Evolutionary conservation across 2,888 invertebrate species (phyloP).

Genomic region (Troilus luridus): DNA sequence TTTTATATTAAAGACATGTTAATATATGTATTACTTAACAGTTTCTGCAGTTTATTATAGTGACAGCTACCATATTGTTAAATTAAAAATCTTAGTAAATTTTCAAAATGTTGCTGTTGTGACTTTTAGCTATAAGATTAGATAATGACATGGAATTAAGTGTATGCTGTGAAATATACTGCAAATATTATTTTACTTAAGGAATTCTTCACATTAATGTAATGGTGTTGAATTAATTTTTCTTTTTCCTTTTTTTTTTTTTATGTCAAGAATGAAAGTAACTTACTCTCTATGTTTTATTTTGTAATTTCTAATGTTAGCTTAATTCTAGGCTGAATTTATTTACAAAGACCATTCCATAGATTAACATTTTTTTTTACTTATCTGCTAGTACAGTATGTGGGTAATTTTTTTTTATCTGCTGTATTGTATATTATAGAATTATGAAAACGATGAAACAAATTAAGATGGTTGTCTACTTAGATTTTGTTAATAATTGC

Average conservation of each 20-base stretch:
- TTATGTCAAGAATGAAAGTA: neutral
- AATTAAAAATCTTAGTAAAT: neutral
- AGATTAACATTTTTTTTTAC: neutral
- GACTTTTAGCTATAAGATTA: neutral
- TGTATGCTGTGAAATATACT: neutral
- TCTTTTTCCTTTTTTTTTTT: neutral
- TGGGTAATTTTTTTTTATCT: neutral
- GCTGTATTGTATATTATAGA: neutral
- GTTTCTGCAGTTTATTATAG: neutral
- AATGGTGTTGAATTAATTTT: neutral
- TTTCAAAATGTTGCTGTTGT: neutral
- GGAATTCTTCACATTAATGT: neutral
- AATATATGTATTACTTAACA: neutral
- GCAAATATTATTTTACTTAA: neutral
- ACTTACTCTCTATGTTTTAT: neutral
- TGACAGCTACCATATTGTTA: neutral
- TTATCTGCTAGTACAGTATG: neutral
- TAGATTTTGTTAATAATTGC: neutral
- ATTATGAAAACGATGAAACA: neutral
- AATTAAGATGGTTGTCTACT: constrained; percentile 18
- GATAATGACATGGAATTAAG: neutral
- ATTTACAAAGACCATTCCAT: constrained; percentile 25
- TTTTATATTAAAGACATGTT: constrained; percentile 7
- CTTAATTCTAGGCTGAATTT: constrained; percentile 2
- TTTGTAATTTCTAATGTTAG: neutral